Evolutionary conservation across 1,140 invertebrate species (phyloP), one percentile per base, ranked within the genome.

Genomic region (Calephelis virginiensis): DNA sequence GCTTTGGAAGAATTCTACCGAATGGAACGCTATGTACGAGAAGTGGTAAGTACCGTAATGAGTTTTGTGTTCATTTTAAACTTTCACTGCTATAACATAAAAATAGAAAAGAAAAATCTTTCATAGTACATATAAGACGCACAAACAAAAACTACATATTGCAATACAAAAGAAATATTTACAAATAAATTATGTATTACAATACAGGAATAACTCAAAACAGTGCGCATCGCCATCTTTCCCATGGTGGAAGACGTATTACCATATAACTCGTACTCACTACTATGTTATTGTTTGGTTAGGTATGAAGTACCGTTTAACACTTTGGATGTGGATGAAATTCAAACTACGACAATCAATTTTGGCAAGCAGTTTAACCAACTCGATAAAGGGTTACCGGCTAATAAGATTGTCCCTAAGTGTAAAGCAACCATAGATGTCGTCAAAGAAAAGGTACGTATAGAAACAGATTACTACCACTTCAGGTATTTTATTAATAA

Each of bases 311-410:
- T 84, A 5, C 92, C 95, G 14, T 97, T 97, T 81, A 92, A 94
- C 53, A 93, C 90, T 0, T 81, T 97, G 1, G 92, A 95, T 73
- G 92, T 95, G 0, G 95, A 96, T 47, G 94, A 96, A 4, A 93
- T 97, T 90, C 63, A 89, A 90, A n/a, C 93, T 92, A 64, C 95
- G 93, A 59, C 93, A 90, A 68, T 94, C 92, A 82, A 95, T 93
- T 85, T 85, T 94, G 71, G 97, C 95, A 92, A 95, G 94, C 82
- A 92, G 72, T 92, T 95, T 68, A 92, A 94, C 76, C 94, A 96
- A 80, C 86, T 97, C 45, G 95, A 97, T 71, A 96, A 97, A 78
- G 94, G 94, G 40, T 80, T 97, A 12, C 96, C 96, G 0, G 77
- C 91, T 3, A 97, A 97, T 85, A 93, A 96, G 70, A 94, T 97